phyloP scores from a whole-genome alignment of 2,888 invertebrate species.

The Cryptocephalus moraei region DNA sequence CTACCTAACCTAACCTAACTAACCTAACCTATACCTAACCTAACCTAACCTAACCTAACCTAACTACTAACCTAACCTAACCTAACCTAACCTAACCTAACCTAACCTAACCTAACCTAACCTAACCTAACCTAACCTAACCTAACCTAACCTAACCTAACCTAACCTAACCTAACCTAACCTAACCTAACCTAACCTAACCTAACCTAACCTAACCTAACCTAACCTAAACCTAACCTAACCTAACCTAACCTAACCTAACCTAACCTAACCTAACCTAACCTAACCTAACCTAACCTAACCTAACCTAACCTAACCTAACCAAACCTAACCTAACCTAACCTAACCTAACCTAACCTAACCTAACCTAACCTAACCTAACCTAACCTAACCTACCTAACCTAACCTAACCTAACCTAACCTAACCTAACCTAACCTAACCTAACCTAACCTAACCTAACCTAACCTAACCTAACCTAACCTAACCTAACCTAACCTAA shows the following conservation, averaged over 20 bases:
- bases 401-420: constrained; percentile 15
- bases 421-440: constrained; percentile 16
- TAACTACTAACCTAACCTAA: constrained; percentile 15
- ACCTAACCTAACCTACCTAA: too few relatives aligned
- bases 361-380: too few relatives aligned
- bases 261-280: too few relatives aligned
- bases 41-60: constrained; percentile 15
- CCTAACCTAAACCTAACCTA: too few relatives aligned
- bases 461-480: constrained; percentile 11
- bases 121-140: constrained; percentile 15
- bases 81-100: constrained; percentile 14
- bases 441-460: constrained; percentile 14
- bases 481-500: constrained; percentile 15
- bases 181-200: too few relatives aligned
- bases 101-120: constrained; percentile 14
- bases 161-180: constrained; percentile 16
- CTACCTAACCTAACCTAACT: constrained; percentile 17
- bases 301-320: too few relatives aligned
- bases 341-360: too few relatives aligned
- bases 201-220: too few relatives aligned
- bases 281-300: too few relatives aligned
- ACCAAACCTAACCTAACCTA: too few relatives aligned
- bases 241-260: too few relatives aligned
- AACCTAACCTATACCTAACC: constrained; percentile 14
- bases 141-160: constrained; percentile 15